Conservation (phyloP, 2,797 vertebrate species). For the Onychomys leucogaster region DNA sequence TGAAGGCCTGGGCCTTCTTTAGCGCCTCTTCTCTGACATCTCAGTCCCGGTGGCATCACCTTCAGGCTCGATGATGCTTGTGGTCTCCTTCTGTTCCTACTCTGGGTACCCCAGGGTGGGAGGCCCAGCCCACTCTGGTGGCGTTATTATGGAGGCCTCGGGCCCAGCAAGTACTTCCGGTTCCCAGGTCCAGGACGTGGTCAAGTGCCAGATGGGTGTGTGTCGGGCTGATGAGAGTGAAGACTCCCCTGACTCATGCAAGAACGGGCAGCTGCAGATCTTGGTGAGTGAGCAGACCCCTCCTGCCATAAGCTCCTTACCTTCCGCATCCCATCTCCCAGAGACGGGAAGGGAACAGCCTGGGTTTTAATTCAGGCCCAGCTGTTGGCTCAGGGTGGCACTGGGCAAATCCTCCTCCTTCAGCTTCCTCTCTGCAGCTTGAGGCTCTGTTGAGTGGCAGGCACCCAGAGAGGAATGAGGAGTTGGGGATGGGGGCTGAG, state of each 20-base stretch:
- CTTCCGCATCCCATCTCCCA: not conserved
- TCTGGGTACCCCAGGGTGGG: not conserved
- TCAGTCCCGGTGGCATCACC: not conserved
- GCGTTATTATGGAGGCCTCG: not conserved
- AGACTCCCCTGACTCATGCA: slow-evolving; percentile 99
- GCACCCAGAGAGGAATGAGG: not conserved
- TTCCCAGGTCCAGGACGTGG: slow-evolving; percentile 96
- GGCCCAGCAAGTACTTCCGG: slow-evolving; percentile 66
- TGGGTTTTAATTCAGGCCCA: not conserved
- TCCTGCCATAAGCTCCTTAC: not conserved
- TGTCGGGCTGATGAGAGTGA: slow-evolving; percentile 97
- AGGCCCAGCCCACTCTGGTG: not conserved
- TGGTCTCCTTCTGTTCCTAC: not conserved
- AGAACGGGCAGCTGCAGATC: slow-evolving; percentile 99
- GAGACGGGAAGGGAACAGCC: not conserved
- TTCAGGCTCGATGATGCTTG: not conserved
- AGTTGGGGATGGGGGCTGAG: not conserved
- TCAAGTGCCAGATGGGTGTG: slow-evolving; percentile 97
- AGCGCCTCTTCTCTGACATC: not conserved
- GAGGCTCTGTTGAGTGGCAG: not conserved
- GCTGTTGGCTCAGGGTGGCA: not conserved
- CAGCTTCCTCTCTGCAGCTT: not conserved
- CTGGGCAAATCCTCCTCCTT: not conserved
- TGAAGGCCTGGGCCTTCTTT: not conserved
- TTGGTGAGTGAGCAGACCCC: slow-evolving; percentile 93